Evolutionary conservation across 2,113 vertebrate genomes (phyloP).

Genomic region (Oxygymnocypris stewartii): DNA sequence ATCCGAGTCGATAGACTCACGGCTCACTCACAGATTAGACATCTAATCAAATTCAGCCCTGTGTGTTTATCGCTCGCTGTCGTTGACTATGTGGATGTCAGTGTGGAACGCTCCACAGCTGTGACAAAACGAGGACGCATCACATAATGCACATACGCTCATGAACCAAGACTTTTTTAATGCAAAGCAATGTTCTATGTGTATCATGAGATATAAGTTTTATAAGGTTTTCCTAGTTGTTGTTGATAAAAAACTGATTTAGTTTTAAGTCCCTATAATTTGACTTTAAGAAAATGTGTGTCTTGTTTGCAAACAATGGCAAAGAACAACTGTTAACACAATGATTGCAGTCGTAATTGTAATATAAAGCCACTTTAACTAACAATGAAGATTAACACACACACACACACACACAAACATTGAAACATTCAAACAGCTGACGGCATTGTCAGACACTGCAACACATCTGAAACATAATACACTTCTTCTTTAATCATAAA

Average conservation of each 20-base stretch:
- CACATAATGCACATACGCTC: background rate
- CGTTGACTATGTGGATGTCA: background rate
- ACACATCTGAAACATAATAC: conserved; percentile 46
- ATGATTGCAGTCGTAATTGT: background rate
- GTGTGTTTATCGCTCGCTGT: conserved; percentile 21
- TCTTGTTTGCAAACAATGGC: background rate
- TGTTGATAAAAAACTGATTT: too few relatives aligned
- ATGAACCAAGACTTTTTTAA: background rate
- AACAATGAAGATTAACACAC: background rate
- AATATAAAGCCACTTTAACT: background rate
- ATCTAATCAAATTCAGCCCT: conserved; percentile 21
- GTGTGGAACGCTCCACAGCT: conserved; percentile 2
- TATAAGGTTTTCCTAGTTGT: too few relatives aligned
- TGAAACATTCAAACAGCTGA: conserved; percentile 32
- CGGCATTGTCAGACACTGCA: conserved; percentile 18
- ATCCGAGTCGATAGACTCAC: conserved; percentile 42
- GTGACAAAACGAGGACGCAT: background rate
- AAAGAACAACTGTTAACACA: background rate
- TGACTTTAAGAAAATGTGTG: too few relatives aligned
- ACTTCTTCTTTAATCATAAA: conserved; percentile 42
- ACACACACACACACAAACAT: background rate
- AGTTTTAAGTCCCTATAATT: too few relatives aligned
- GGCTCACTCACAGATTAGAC: background rate
- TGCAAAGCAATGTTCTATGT: background rate
- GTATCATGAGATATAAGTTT: background rate